Percentiles rank a stretch among this genome's conserved stretches.
phyloP scores from a whole-genome alignment of 2,113 vertebrate genomes.

The Grammomys dolichurus region DNA sequence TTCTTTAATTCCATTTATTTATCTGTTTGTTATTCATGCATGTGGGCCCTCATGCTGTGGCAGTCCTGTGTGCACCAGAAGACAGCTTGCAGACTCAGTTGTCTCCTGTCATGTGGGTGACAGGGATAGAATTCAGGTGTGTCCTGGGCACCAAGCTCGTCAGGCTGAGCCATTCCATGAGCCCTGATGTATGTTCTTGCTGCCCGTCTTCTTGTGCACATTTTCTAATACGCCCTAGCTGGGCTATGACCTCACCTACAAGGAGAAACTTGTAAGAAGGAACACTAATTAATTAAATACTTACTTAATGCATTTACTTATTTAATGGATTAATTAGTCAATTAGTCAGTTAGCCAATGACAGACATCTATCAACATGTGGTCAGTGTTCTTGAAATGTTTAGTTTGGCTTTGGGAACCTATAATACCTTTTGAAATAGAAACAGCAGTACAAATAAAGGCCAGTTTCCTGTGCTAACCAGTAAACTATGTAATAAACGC shows the following conservation, averaged over 20 bases:
- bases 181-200: not conserved
- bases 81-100: not conserved
- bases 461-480: not conserved
- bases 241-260: not conserved
- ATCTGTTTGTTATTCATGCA: not conserved
- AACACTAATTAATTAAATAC: not conserved
- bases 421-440: not conserved
- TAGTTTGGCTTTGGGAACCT: conserved; percentile 2
- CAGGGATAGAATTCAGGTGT: not conserved
- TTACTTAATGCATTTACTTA: not conserved
- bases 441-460: not conserved
- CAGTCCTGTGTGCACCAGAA: not conserved
- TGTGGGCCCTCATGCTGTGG: not conserved
- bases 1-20: not conserved
- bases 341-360: not conserved
- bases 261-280: conserved; percentile 24
- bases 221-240: not conserved
- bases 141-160: not conserved
- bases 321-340: not conserved
- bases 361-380: not conserved
- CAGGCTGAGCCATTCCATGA: not conserved
- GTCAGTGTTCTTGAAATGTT: conserved; percentile 28
- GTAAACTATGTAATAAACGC: conserved; percentile 35
- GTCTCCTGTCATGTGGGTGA: no score
- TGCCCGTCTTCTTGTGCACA: not conserved